A percentile compares a stretch with the other conserved stretches of the same genome.
Conservation (phyloP, 1,140 invertebrate genomes). For the Lordiphosa mommai region DNA sequence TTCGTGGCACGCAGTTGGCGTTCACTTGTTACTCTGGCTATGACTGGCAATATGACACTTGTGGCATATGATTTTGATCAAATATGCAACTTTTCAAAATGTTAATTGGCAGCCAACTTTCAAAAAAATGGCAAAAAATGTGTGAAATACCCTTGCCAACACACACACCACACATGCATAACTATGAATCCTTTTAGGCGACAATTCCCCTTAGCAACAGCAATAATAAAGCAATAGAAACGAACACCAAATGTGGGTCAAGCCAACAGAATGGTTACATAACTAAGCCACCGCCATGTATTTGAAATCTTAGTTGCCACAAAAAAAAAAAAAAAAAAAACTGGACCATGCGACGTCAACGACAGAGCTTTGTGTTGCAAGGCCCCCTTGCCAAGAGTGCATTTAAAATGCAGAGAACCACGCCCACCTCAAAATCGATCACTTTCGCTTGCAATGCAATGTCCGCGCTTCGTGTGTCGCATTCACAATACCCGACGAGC, state of each 20-base stretch:
- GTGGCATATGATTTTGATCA: slow-evolving; percentile 25
- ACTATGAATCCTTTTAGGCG: too few relatives aligned
- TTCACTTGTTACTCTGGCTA: neutral
- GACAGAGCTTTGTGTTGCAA: slow-evolving; percentile 45
- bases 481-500: slow-evolving; percentile 26
- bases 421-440: slow-evolving; percentile 75
- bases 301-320: too few relatives aligned
- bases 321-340: too few relatives aligned
- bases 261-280: slow-evolving; percentile 70
- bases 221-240: too few relatives aligned
- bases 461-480: slow-evolving; percentile 39
- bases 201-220: too few relatives aligned
- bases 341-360: slow-evolving; percentile 57
- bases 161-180: too few relatives aligned
- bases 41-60: slow-evolving; percentile 28
- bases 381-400: slow-evolving; percentile 19
- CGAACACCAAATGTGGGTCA: slow-evolving; percentile 55
- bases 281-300: too few relatives aligned
- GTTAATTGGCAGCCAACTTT: slow-evolving; percentile 30
- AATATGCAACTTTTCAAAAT: slow-evolving; percentile 20
- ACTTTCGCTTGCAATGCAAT: slow-evolving; percentile 63
- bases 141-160: too few relatives aligned
- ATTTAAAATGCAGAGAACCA: slow-evolving; percentile 51
- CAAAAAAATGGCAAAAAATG: slow-evolving; percentile 5
- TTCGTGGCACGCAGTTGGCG: slow-evolving; percentile 11